A percentile compares a stretch with the other conserved stretches of the same genome.
These are phyloP conservation scores for Thalpophila matura DNA, from an alignment of 2,888 invertebrate genomes.

Conservation along the genomic window DNA sequence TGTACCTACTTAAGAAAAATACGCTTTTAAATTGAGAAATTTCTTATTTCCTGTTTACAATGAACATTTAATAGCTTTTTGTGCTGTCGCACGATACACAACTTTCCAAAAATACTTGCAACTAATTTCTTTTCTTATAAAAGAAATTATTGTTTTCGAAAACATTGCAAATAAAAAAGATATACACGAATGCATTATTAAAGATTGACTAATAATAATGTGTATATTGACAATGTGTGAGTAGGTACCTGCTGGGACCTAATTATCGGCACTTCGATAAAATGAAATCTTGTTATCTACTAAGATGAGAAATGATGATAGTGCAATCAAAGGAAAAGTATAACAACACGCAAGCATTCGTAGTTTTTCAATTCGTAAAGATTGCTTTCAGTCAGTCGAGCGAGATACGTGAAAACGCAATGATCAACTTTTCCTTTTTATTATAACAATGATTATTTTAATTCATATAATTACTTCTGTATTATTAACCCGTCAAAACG, in stretches of 20 bases:
- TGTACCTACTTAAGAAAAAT: slow-evolving; percentile 13
- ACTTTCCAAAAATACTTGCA: slow-evolving; percentile 43
- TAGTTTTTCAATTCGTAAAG: no score
- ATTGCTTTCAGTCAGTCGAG: slow-evolving; percentile 34
- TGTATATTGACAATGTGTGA: no score
- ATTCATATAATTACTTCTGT: slow-evolving; percentile 6
- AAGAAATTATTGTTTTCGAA: background rate
- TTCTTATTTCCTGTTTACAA: slow-evolving; percentile 16
- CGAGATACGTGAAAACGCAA: slow-evolving; percentile 38
- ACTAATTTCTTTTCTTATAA: background rate
- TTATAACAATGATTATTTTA: slow-evolving; percentile 20
- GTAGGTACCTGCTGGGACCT: background rate
- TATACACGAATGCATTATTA: background rate
- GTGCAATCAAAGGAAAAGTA: slow-evolving; percentile 28
- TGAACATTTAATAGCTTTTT: slow-evolving; percentile 31
- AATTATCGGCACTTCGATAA: background rate
- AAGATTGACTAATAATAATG: background rate
- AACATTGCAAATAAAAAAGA: background rate
- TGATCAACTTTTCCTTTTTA: slow-evolving; percentile 38
- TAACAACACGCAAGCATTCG: slow-evolving; percentile 19
- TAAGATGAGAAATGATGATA: slow-evolving; percentile 6
- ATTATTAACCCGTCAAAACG: slow-evolving; percentile 33
- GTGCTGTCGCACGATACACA: slow-evolving; percentile 7
- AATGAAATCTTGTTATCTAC: slow-evolving; percentile 6
- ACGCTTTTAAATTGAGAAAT: slow-evolving; percentile 21